phyloP scores from a whole-genome alignment of 1,140 invertebrate genomes.

The Diprion similis region DNA sequence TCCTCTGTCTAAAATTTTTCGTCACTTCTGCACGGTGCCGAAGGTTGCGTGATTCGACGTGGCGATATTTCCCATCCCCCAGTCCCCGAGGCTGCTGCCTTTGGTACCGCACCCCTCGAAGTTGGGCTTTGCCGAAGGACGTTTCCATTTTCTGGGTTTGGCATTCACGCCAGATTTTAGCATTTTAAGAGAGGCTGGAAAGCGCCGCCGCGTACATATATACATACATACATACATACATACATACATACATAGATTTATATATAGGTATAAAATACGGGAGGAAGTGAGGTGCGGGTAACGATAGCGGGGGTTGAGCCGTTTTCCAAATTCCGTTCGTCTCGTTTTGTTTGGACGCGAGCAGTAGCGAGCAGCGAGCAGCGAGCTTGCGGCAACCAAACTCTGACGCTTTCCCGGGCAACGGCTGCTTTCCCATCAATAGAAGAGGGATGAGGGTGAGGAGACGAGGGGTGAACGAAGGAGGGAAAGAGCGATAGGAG shows the following conservation, averaged over 20 bases:
- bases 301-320: slow-evolving; percentile 12
- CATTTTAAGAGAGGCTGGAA: too few species aligned
- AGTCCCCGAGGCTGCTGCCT: too few species aligned
- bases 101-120: too few species aligned
- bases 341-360: slow-evolving; percentile 35
- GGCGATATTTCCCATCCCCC: too few species aligned
- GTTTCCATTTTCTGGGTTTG: too few species aligned
- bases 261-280: not conserved
- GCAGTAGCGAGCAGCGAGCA: too few species aligned
- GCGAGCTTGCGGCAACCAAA: slow-evolving; percentile 24
- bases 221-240: not conserved
- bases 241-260: not conserved
- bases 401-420: slow-evolving; percentile 20
- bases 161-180: too few species aligned
- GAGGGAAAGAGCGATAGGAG: not conserved
- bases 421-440: not conserved
- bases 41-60: too few species aligned
- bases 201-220: too few species aligned
- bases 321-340: slow-evolving; percentile 30
- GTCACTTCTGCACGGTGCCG: too few species aligned
- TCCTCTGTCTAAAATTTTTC: too few species aligned
- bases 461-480: slow-evolving; percentile 11
- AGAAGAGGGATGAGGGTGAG: slow-evolving; percentile 17
- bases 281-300: not conserved
- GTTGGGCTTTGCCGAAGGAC: too few species aligned